These are phyloP conservation scores for Crotalus horridus DNA, from an alignment of 2,113 vertebrate genomes.

Conservation along the genomic window DNA sequence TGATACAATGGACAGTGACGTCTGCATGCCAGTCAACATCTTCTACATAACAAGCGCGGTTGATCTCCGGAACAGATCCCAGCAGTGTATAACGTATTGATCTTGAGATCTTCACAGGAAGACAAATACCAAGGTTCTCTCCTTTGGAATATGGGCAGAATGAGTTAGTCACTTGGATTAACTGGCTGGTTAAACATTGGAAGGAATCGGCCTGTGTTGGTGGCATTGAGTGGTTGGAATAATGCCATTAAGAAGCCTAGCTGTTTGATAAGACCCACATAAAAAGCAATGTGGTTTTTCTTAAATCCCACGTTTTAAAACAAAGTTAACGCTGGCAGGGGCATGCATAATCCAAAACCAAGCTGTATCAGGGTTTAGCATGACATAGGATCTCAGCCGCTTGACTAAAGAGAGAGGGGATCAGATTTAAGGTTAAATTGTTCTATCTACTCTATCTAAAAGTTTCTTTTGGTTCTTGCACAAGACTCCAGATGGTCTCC, in stretches of 20 bases:
- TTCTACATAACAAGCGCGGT: conserved; percentile 61
- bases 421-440: neutral
- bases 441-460: neutral
- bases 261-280: neutral
- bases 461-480: neutral
- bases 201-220: neutral
- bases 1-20: conserved; percentile 55
- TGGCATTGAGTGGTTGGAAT: neutral
- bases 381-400: neutral
- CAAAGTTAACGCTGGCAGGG: neutral
- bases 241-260: neutral
- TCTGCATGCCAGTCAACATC: conserved; percentile 69
- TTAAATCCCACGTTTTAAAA: neutral
- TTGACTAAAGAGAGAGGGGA: neutral
- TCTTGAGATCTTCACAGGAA: conserved; percentile 65
- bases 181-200: neutral
- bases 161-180: conserved; percentile 8
- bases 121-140: conserved; percentile 70
- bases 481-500: neutral
- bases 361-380: neutral
- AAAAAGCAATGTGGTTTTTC: neutral
- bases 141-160: conserved; percentile 72
- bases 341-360: neutral
- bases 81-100: neutral
- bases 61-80: conserved; percentile 75